Evolutionary conservation across 2,113 vertebrate genomes (phyloP).

Genomic region (Furnarius figulus): DNA sequence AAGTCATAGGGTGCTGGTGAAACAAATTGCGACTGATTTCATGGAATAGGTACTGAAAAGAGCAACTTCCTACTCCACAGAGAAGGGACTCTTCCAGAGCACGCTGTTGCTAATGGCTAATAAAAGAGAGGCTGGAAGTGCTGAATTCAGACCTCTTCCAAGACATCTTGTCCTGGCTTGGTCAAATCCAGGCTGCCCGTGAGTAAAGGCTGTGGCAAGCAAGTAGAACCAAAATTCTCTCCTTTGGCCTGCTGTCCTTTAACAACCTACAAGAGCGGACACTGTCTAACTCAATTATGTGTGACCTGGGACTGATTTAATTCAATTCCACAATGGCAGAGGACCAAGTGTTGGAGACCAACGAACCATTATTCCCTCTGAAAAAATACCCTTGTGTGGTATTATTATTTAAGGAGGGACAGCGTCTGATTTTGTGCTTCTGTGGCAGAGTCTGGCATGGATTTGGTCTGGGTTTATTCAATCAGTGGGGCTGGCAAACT

Average conservation of each 20-base stretch:
- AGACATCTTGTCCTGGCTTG: neutral
- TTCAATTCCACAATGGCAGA: constrained; percentile 57
- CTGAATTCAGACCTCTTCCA: neutral
- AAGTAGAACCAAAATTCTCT: neutral
- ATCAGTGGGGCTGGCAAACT: neutral
- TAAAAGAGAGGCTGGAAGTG: neutral
- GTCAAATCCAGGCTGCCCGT: neutral
- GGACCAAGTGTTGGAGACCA: constrained; percentile 45
- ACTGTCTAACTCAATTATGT: constrained; percentile 65
- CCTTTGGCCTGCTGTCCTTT: constrained; percentile 31
- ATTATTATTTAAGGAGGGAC: neutral
- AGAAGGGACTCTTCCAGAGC: neutral
- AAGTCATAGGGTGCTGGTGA: neutral
- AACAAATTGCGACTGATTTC: neutral
- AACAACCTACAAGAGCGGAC: neutral
- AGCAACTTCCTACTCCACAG: neutral
- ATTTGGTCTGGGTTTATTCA: constrained; percentile 33
- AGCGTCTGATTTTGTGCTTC: constrained; percentile 1
- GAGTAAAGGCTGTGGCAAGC: neutral
- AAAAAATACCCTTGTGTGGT: constrained; percentile 39
- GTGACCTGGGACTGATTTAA: constrained; percentile 56
- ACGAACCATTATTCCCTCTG: constrained; percentile 41
- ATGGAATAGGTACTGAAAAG: neutral
- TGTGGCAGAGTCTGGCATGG: neutral
- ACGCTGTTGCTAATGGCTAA: neutral